Base-by-base conservation (phyloP, 92 coral and sea anemone species). In the Desmophyllum pertusum region DNA sequence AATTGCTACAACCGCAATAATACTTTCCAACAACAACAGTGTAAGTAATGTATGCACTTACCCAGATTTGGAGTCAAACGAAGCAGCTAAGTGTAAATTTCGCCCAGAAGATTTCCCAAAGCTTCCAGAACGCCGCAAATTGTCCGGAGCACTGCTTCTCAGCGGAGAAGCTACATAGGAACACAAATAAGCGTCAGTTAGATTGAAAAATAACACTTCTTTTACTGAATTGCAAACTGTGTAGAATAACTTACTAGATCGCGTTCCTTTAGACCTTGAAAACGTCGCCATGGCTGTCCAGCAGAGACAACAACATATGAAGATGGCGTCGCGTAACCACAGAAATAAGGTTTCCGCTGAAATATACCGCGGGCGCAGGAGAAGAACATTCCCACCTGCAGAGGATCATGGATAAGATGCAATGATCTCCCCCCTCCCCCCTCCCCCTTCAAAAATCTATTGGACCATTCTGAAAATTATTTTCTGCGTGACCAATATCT, bases 311-410 rank as follows among this genome's bases (percentile, higher is more conserved):
- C 90, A 91, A 86, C 81, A 77, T n/a, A 77, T 39, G 43, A 85
- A 91, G 87, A 84, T 88, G 93, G 98, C 98, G 98, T 94, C 98
- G 42, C 71, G 94, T 85, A 76, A 88, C 94, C 92, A 90, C 76
- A 90, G 92, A 81, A 79, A 82, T 86, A n/a, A n/a, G n/a, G 43
- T 45, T 57, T 14, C 98, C 95, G 98, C 98, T 94, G 95, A 62
- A 14, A 62, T 29, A 4, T 6, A 45, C 19, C 86, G 67, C 30
- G 66, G 87, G 81, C 87, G 45, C 81, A 43, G 61, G 14, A 21
- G 7, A 3, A 50, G 13, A 21, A 50, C n/a, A n/a, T n/a, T n/a
- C n/a, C n/a, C 3, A 38, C 21, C 37, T n/a, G 81, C 62, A 45
- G n/a, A 73, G 78, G 27, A 48, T 46, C 39, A 4, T 46, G 78